Base-by-base conservation (phyloP, 2,888 invertebrate genomes). In the Hemistola chrysoprasaria region DNA sequence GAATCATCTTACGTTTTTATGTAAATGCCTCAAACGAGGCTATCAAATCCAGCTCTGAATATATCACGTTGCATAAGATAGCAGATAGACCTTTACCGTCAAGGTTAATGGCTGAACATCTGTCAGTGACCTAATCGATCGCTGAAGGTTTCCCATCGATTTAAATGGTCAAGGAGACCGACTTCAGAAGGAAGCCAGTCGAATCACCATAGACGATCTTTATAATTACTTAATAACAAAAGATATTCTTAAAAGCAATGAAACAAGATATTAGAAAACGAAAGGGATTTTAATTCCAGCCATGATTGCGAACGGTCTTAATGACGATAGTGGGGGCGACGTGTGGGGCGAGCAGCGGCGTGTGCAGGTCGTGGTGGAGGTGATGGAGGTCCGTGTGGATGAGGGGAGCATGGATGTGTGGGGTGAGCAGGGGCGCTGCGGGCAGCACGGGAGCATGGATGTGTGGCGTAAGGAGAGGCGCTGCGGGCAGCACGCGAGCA, bases 321-420 rank as follows among this genome's bases (percentile, higher is more conserved):
- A 53, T 40, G 33, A 59, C 51, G 32, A 65, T 26, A 29, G 63
- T 23, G 24, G 50, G 36, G 3, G 57, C 53, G 7, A 35, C 30
- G 10, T 32, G 24, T 1, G 48, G 6, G 1, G 47, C n/a, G 35
- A 32, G 4, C 20, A 38, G 28, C 1, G 42, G 40, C 2, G 47
- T 42, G 37, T 31, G 41, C 10, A 26, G 26, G 11, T 22, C 20
- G 22, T 35, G 38, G 10, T 31, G 47, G 11, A 39, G 22, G 26
- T 22, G 11, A n/a, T 33, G 25, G 39, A 24, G 7, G 29, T 29
- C 25, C 50, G 41, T n/a, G 35, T 38, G 5, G n/a, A n/a, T n/a
- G n/a, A n/a, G n/a, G n/a, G n/a, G n/a, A n/a, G n/a, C n/a, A n/a
- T 47, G 33, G 4, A 50, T 6, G 22, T 47, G 52, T 0, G 47